Evolutionary conservation across 1,140 invertebrate species (phyloP).

Genomic region (Halictus rubicundus): DNA sequence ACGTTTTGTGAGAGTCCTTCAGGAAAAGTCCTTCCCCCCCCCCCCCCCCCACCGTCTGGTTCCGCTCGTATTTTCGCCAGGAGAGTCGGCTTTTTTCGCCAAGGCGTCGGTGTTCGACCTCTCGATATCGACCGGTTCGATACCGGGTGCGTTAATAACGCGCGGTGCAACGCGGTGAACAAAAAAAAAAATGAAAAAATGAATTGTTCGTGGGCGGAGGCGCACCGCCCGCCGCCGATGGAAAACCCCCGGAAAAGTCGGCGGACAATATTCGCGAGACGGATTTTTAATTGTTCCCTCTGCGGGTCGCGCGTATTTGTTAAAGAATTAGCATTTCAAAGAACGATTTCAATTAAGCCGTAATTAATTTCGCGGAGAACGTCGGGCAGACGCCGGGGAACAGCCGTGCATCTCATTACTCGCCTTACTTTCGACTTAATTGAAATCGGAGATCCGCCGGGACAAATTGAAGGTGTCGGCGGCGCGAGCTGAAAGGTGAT

Average conservation of each 20-base stretch:
- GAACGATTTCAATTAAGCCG: constrained; percentile 79
- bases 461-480: constrained; percentile 16
- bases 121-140: constrained; percentile 11
- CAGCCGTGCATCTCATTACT: constrained; percentile 20
- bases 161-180: neutral
- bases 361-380: constrained; percentile 79
- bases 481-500: neutral
- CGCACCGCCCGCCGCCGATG: neutral
- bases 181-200: neutral
- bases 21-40: constrained; percentile 17
- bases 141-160: constrained; percentile 24
- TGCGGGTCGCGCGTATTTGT: constrained; percentile 74
- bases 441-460: constrained; percentile 71
- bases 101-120: neutral
- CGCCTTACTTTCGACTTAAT: constrained; percentile 75
- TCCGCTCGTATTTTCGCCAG: neutral
- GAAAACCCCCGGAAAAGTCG: neutral
- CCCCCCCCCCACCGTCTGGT: too few relatives aligned
- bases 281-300: constrained; percentile 57
- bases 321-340: constrained; percentile 80
- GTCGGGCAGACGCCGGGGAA: constrained; percentile 47
- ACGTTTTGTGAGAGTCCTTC: constrained; percentile 10
- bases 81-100: neutral
- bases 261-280: constrained; percentile 11
- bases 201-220: too few relatives aligned